phyloP scores from a whole-genome alignment of 2,888 invertebrate species.

The Pyrrhosoma nymphula region DNA sequence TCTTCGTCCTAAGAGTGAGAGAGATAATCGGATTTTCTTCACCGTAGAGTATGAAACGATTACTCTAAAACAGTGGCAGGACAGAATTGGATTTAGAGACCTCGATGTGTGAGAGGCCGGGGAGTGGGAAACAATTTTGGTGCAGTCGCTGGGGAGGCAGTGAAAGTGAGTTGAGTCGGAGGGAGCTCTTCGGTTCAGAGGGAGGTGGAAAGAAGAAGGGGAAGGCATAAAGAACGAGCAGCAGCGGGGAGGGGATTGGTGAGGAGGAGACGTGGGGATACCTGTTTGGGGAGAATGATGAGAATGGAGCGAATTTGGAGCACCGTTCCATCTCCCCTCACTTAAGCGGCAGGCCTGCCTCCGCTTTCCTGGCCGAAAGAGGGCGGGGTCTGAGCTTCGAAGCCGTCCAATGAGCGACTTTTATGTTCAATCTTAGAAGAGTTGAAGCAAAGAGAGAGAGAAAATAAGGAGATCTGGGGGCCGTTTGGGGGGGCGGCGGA shows the following conservation, averaged over 20 bases:
- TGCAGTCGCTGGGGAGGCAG: too few relatives aligned
- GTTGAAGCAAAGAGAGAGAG: conserved; percentile 14
- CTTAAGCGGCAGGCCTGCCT: background rate
- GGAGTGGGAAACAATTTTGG: too few relatives aligned
- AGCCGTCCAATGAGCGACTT: conserved; percentile 60
- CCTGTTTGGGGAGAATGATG: conserved; percentile 31
- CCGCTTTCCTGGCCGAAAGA: conserved; percentile 26
- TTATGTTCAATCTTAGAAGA: conserved; percentile 60
- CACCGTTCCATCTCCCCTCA: background rate
- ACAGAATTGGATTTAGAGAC: too few relatives aligned
- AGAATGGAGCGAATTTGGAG: background rate
- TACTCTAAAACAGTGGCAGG: too few relatives aligned
- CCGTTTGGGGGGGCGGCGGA: background rate
- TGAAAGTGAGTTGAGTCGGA: too few relatives aligned
- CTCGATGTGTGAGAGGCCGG: too few relatives aligned
- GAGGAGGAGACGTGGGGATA: background rate
- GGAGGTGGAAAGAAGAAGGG: too few relatives aligned
- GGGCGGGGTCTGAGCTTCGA: conserved; percentile 51
- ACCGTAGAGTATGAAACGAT: too few relatives aligned
- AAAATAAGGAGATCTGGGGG: background rate
- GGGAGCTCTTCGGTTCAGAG: too few relatives aligned
- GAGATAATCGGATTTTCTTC: too few relatives aligned
- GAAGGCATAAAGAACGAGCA: background rate
- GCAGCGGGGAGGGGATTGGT: background rate
- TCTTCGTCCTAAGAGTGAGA: too few relatives aligned